These are phyloP conservation scores for Trachurus trachurus DNA, from an alignment of 2,797 vertebrate species.

Conservation along the genomic window DNA sequence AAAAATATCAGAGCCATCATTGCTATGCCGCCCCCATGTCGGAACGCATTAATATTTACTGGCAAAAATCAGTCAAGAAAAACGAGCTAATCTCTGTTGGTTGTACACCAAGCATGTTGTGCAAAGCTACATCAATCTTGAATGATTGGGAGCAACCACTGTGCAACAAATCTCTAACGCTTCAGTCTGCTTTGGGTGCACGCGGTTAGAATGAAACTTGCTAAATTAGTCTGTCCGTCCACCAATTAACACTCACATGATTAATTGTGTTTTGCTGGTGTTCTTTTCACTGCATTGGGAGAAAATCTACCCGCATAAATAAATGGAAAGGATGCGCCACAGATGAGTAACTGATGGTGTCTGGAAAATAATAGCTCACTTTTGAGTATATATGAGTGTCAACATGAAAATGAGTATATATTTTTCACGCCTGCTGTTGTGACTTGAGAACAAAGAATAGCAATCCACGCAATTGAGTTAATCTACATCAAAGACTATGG, in stretches of 20 bases:
- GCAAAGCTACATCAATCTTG: conserved; percentile 82
- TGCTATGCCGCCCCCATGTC: conserved; percentile 53
- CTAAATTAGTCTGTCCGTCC: conserved; percentile 81
- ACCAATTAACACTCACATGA: conserved; percentile 82
- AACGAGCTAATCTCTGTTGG: conserved; percentile 74
- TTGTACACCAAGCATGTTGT: conserved; percentile 78
- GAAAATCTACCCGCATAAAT: conserved; percentile 15
- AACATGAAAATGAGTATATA: not conserved
- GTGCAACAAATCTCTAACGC: conserved; percentile 73
- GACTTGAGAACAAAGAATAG: not conserved
- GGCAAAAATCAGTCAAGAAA: conserved; percentile 72
- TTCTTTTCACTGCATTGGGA: conserved; percentile 45
- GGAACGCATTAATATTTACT: conserved; percentile 71
- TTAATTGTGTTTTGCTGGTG: conserved; percentile 76
- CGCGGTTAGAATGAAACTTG: conserved; percentile 76
- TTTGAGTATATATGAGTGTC: conserved; percentile 13
- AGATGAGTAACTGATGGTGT: conserved; percentile 14
- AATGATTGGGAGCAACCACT: conserved; percentile 81
- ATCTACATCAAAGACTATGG: conserved; percentile 23
- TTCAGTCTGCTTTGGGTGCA: conserved; percentile 75
- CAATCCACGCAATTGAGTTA: not conserved
- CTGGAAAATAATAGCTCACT: conserved; percentile 39
- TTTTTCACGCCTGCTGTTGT: not conserved
- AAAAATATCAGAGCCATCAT: conserved; percentile 42
- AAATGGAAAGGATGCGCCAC: conserved; percentile 26